phyloP scores from a whole-genome alignment of 2,113 vertebrate genomes.

The Anhinga anhinga region DNA sequence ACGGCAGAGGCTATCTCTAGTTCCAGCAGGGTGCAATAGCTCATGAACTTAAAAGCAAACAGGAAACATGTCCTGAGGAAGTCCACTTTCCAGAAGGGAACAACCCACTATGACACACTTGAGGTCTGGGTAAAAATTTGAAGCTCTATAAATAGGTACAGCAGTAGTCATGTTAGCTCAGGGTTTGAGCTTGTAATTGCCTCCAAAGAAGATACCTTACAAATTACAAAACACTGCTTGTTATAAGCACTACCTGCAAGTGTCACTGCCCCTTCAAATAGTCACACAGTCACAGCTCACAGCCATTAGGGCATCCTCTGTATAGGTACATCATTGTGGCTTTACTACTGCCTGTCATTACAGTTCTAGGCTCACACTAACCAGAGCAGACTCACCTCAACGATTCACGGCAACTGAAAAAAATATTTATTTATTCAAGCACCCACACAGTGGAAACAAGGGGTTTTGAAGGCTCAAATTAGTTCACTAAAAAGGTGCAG shows the following conservation, averaged over 20 bases:
- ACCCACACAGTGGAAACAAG: background rate
- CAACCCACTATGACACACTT: background rate
- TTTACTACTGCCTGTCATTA: background rate
- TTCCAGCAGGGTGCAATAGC: background rate
- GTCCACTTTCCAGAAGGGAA: background rate
- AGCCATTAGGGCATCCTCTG: background rate
- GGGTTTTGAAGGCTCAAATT: background rate
- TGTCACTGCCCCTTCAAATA: background rate
- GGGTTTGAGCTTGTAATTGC: background rate
- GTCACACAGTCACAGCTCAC: background rate
- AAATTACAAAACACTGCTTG: background rate
- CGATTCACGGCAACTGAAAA: background rate
- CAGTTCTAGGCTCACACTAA: background rate
- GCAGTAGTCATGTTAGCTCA: fast-evolving
- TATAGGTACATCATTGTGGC: fast-evolving
- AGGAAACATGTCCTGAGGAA: constrained; percentile 40
- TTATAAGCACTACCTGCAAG: background rate
- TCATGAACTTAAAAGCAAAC: background rate
- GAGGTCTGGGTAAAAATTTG: background rate
- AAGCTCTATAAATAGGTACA: constrained; percentile 4
- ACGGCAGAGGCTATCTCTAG: background rate
- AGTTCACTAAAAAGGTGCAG: background rate
- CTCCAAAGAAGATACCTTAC: background rate
- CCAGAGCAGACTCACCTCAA: background rate
- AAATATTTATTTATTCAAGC: background rate